A percentile compares a stretch with the other conserved stretches of the same genome.
These are phyloP conservation scores for Tetramorium simillimum DNA, from an alignment of 1,140 invertebrate species.

Conservation along the genomic window DNA sequence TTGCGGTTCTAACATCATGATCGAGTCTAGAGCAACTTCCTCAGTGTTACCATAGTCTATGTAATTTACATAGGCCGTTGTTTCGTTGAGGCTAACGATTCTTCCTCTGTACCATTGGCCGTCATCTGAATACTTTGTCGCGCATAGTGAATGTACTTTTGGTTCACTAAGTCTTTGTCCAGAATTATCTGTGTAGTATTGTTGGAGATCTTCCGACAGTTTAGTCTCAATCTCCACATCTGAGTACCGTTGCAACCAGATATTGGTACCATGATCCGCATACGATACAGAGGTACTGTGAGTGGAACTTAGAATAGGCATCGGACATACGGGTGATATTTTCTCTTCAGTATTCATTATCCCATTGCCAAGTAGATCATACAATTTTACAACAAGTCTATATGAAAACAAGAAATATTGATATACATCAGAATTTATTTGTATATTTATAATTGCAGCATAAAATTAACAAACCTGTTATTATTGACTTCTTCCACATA, in stretches of 20 bases:
- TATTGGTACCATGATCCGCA: conserved; percentile 84
- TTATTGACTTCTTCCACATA: conserved; percentile 86
- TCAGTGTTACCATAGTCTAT: conserved; percentile 87
- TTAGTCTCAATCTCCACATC: conserved; percentile 77
- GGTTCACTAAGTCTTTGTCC: conserved; percentile 77
- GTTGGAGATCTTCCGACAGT: conserved; percentile 86
- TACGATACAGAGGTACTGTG: conserved; percentile 85
- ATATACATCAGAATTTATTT: conserved; percentile 24
- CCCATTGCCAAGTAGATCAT: conserved; percentile 86
- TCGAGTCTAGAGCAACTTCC: conserved; percentile 68
- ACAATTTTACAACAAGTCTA: conserved; percentile 87
- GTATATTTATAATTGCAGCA: neutral
- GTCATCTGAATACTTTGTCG: conserved; percentile 86
- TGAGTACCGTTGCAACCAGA: conserved; percentile 87
- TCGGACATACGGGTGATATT: conserved; percentile 86
- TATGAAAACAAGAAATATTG: conserved; percentile 68
- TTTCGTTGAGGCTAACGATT: conserved; percentile 64
- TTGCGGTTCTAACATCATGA: conserved; percentile 83
- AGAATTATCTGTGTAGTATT: conserved; percentile 86
- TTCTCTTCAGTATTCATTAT: conserved; percentile 85
- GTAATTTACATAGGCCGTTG: conserved; percentile 77
- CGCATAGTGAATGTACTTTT: conserved; percentile 86
- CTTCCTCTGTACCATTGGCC: conserved; percentile 86
- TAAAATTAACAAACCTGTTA: conserved; percentile 83
- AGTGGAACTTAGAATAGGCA: conserved; percentile 86